phyloP scores from a whole-genome alignment of 2,113 vertebrate genomes.

The Ciconia boyciana region DNA sequence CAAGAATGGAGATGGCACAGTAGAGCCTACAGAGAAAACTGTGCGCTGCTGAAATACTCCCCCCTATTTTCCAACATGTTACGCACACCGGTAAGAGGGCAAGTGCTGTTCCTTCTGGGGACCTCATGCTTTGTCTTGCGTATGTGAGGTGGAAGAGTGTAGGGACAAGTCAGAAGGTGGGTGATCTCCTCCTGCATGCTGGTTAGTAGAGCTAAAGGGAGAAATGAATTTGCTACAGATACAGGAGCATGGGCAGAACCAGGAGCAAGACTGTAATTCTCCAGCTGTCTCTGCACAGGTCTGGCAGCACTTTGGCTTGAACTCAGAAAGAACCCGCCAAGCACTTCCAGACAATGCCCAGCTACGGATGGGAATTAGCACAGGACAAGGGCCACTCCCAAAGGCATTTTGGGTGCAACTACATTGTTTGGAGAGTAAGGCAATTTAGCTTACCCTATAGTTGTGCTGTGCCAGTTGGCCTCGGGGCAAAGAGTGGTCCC shows the following conservation, averaged over 20 bases:
- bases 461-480: not conserved
- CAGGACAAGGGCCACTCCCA: not conserved
- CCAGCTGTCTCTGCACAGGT: not conserved
- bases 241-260: not conserved
- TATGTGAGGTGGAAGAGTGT: not conserved
- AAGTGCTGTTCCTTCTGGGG: not conserved
- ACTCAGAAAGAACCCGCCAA: not conserved
- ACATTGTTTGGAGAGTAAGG: not conserved
- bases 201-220: not conserved
- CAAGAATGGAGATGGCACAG: not conserved
- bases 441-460: not conserved
- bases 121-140: not conserved
- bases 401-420: not conserved
- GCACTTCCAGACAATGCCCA: not conserved
- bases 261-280: not conserved
- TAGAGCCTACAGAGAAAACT: not conserved
- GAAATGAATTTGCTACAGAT: not conserved
- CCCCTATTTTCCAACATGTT: not conserved
- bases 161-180: rapidly evolving
- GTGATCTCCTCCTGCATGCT: not conserved
- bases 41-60: not conserved
- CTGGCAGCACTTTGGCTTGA: not conserved
- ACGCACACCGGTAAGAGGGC: rapidly evolving
- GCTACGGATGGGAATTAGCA: not conserved
- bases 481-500: not conserved